Evolutionary conservation across 1,140 invertebrate species (phyloP).

Genomic region (Tyrophagus putrescentiae): DNA sequence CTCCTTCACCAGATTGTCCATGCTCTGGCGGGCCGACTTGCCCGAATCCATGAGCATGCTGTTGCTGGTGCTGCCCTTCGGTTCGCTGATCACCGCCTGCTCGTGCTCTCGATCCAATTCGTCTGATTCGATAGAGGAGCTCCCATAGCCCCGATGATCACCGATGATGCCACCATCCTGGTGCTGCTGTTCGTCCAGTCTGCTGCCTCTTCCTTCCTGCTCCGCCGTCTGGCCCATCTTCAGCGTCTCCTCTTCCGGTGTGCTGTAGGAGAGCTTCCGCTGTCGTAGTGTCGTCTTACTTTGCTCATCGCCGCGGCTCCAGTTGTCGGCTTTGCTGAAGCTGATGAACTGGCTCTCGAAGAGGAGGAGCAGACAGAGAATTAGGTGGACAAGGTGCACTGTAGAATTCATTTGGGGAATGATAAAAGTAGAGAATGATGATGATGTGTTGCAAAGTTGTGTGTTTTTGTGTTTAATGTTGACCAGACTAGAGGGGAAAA

Average conservation of each 20-base stretch:
- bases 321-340: neutral
- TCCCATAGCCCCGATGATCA: neutral
- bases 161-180: neutral
- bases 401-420: too few relatives aligned
- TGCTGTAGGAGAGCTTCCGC: neutral
- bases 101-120: neutral
- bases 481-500: too few relatives aligned
- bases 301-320: constrained; percentile 9
- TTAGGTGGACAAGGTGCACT: too few relatives aligned
- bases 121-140: neutral
- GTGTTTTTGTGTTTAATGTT: too few relatives aligned
- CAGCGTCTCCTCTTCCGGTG: neutral
- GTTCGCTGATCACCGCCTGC: neutral
- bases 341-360: too few relatives aligned
- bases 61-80: neutral
- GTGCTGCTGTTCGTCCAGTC: neutral
- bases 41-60: neutral
- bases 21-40: neutral
- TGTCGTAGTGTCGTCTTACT: neutral
- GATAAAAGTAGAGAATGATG: too few relatives aligned
- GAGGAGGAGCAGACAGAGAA: too few relatives aligned
- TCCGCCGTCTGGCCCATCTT: neutral
- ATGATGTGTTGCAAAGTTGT: too few relatives aligned
- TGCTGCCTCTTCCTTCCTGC: too few relatives aligned
- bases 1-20: neutral